Conservation (phyloP, 2,888 invertebrate species). For the Gandaritis pyraliata region DNA sequence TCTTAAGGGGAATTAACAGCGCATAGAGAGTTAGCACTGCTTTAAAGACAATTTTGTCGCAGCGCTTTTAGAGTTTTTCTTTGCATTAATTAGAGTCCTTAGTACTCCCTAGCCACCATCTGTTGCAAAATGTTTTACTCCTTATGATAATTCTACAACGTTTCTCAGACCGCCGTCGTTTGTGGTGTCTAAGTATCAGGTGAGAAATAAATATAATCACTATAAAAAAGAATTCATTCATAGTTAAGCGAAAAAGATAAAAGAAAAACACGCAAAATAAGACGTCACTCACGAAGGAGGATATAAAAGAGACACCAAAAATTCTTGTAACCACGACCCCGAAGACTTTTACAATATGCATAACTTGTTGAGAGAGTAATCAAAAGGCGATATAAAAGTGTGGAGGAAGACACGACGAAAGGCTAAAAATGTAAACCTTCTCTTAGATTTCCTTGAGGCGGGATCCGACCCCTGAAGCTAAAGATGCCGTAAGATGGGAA, state of each 20-base stretch:
- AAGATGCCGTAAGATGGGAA: slow-evolving; percentile 82
- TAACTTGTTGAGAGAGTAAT: slow-evolving; percentile 84
- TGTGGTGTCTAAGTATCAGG: slow-evolving; percentile 32
- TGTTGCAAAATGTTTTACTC: slow-evolving; percentile 25
- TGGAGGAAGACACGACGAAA: slow-evolving; percentile 80
- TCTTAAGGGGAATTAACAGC: slow-evolving; percentile 80
- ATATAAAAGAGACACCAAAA: slow-evolving; percentile 71
- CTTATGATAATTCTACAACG: slow-evolving; percentile 19
- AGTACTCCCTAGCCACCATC: slow-evolving; percentile 21
- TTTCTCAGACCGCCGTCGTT: slow-evolving; percentile 20
- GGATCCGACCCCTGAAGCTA: slow-evolving; percentile 75
- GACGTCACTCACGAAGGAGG: slow-evolving; percentile 68
- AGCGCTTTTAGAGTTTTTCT: slow-evolving; percentile 35
- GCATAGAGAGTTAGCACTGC: slow-evolving; percentile 72
- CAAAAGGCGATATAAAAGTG: slow-evolving; percentile 84
- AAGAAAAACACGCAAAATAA: slow-evolving; percentile 67
- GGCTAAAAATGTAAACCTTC: slow-evolving; percentile 83
- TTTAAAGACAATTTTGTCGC: slow-evolving; percentile 56
- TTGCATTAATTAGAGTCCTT: slow-evolving; percentile 37
- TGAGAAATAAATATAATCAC: slow-evolving; percentile 54
- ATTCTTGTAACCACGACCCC: slow-evolving; percentile 68
- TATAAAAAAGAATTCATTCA: slow-evolving; percentile 68
- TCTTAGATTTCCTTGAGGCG: slow-evolving; percentile 78
- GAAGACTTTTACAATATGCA: slow-evolving; percentile 81
- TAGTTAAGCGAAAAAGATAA: slow-evolving; percentile 69